Conservation (phyloP, 2,888 invertebrate species). For the Orgyia antiqua region DNA sequence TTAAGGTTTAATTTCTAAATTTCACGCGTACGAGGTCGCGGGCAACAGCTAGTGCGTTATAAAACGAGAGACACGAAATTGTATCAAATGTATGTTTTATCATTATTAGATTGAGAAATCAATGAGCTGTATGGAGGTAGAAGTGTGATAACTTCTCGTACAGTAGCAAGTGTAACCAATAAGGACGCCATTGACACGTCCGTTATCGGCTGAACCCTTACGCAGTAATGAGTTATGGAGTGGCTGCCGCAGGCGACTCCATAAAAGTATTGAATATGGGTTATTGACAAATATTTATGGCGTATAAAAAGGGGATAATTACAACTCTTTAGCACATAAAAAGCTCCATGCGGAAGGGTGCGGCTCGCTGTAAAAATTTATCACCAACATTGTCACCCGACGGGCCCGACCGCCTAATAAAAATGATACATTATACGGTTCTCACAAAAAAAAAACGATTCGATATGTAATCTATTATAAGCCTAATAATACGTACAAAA, state of each 20-base stretch:
- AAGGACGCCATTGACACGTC: constrained; percentile 46
- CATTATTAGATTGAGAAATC: too few relatives aligned
- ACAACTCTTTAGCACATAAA: constrained; percentile 76
- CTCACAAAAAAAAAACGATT: constrained; percentile 27
- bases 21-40: too few relatives aligned
- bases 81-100: too few relatives aligned
- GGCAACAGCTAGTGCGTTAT: too few relatives aligned
- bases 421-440: constrained; percentile 39
- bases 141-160: constrained; percentile 3
- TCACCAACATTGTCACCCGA: constrained; percentile 58
- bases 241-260: constrained; percentile 63
- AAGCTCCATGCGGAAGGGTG: constrained; percentile 65
- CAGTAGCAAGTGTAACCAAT: constrained; percentile 33
- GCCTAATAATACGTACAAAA: constrained; percentile 8
- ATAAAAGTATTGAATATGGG: constrained; percentile 72
- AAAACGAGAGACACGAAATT: too few relatives aligned
- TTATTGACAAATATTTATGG: constrained; percentile 78
- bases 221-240: constrained; percentile 68
- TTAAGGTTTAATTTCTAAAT: too few relatives aligned
- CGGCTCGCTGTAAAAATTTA: constrained; percentile 64
- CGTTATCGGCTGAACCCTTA: constrained; percentile 55
- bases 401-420: constrained; percentile 42
- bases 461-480: constrained; percentile 22
- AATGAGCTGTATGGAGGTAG: too few relatives aligned
- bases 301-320: constrained; percentile 76